Evolutionary conservation across 2,797 vertebrate species (phyloP), one percentile per base, ranked within the genome.

Genomic region (Siniperca undulata): DNA sequence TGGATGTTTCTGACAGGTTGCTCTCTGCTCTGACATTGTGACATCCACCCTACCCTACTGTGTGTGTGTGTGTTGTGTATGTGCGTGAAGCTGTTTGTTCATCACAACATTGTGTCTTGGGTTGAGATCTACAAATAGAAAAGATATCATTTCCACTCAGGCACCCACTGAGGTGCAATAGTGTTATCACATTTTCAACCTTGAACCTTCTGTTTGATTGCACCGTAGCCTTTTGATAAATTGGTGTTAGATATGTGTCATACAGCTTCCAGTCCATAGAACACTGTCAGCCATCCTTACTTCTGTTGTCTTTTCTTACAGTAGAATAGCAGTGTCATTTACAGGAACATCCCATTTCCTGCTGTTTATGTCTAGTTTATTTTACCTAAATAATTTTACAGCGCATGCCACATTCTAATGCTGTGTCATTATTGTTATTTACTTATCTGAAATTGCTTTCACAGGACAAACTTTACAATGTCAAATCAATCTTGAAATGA

Each of bases 21-120:
- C 80, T 84, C 71, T 88, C 72, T 80, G 71, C 77, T 74, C 64
- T 88, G 82, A 90, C 85, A 77, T 60, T 69, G 77, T 88, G 78
- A 91, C 84, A 87, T 85, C 71, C 67, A 72, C 55, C 68, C 53
- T 64, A 74, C 61, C 53, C 30, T 30, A 30, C 30, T 30, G 30
- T 30, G 20, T 64, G 17, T 6, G 17, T 6, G 19, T 16, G 62
- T 38, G 30, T 69, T n/a, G 42, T 58, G 60, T 72, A 14, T 53
- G 36, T 22, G 36, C 20, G 50, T 53, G 13, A 50, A 34, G 22
- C 38, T 17, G 11, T 78, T 55, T 85, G 83, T 79, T 62, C 40
- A 53, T 46, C 42, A 52, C 46, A 72, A 19, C 58, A 53, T 42
- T 81, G 48, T 60, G 60, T 78, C 78, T 77, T 38, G 30, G 77